Conservation (phyloP, 1,140 invertebrate genomes). For the Gonioctena quinquepunctata region DNA sequence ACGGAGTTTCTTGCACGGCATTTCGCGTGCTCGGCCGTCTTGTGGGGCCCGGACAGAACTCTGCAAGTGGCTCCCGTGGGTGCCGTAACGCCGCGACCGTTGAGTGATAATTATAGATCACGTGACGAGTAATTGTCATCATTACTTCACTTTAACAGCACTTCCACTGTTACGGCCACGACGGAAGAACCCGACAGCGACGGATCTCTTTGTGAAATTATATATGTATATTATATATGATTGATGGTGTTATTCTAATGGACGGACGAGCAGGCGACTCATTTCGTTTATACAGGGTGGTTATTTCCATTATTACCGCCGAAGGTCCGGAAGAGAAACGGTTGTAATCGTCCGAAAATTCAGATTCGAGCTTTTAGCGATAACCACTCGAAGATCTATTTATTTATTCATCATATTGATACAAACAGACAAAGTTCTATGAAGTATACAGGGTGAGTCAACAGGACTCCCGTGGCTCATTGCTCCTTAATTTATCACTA, state of each 20-base stretch:
- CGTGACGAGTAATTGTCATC: slow-evolving; percentile 50
- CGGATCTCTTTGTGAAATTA: not conserved
- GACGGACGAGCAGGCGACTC: too few species aligned
- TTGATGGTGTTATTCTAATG: not conserved
- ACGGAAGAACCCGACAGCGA: not conserved
- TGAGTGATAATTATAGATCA: slow-evolving; percentile 55
- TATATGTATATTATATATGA: not conserved
- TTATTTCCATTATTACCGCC: too few species aligned
- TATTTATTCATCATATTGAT: too few species aligned
- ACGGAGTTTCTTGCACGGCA: slow-evolving; percentile 29
- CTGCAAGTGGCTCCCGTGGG: slow-evolving; percentile 41
- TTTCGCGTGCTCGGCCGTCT: slow-evolving; percentile 31
- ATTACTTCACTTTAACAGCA: slow-evolving; percentile 25
- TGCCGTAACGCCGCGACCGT: slow-evolving; percentile 49
- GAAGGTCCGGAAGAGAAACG: too few species aligned
- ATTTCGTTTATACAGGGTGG: too few species aligned
- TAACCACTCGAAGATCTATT: too few species aligned
- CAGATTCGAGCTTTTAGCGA: too few species aligned
- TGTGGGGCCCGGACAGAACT: slow-evolving; percentile 20
- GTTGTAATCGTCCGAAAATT: too few species aligned
- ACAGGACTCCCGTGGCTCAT: too few species aligned
- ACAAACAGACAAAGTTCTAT: too few species aligned
- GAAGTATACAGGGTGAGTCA: too few species aligned
- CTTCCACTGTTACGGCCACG: not conserved
- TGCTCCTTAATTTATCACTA: too few species aligned